Evolutionary conservation across 2,888 invertebrate genomes (phyloP).

Genomic region (Andrena bucephala): DNA sequence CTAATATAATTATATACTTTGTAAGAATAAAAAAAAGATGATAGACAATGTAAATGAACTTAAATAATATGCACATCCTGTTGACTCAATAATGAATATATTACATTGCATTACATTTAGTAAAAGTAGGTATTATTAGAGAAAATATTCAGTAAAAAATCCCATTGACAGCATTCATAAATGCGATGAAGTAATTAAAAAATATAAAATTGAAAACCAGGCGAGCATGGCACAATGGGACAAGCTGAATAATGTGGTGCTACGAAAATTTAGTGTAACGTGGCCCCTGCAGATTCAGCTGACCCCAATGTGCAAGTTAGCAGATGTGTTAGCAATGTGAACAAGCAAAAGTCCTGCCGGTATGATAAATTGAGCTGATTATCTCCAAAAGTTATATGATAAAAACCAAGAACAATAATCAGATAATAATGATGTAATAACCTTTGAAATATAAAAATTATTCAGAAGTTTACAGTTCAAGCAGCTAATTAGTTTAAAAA

Average conservation of each 20-base stretch:
- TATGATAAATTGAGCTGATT: slow-evolving; percentile 45
- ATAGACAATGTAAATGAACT: slow-evolving; percentile 6
- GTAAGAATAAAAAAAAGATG: slow-evolving; percentile 3
- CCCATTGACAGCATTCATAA: slow-evolving; percentile 25
- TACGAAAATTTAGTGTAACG: slow-evolving; percentile 86
- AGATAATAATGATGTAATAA: slow-evolving; percentile 29
- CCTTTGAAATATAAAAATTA: slow-evolving; percentile 36
- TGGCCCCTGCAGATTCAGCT: slow-evolving; percentile 88
- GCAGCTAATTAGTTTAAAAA: slow-evolving; percentile 36
- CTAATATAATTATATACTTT: slow-evolving; percentile 3
- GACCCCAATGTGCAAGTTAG: slow-evolving; percentile 80
- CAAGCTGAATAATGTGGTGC: slow-evolving; percentile 92
- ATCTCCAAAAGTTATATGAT: slow-evolving; percentile 38
- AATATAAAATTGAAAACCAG: slow-evolving; percentile 67
- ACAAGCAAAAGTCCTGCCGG: slow-evolving; percentile 72
- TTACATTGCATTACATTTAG: background rate
- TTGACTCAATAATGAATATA: slow-evolving; percentile 17
- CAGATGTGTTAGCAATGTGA: slow-evolving; percentile 75
- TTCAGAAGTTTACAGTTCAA: slow-evolving; percentile 38
- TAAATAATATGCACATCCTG: slow-evolving; percentile 6
- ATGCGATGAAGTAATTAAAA: slow-evolving; percentile 45
- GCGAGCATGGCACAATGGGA: slow-evolving; percentile 81
- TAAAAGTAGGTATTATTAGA: slow-evolving; percentile 26
- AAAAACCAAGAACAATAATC: slow-evolving; percentile 22
- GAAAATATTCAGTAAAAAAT: slow-evolving; percentile 34